Conservation (phyloP, 2,113 vertebrate genomes). For the Gavialis gangeticus region DNA sequence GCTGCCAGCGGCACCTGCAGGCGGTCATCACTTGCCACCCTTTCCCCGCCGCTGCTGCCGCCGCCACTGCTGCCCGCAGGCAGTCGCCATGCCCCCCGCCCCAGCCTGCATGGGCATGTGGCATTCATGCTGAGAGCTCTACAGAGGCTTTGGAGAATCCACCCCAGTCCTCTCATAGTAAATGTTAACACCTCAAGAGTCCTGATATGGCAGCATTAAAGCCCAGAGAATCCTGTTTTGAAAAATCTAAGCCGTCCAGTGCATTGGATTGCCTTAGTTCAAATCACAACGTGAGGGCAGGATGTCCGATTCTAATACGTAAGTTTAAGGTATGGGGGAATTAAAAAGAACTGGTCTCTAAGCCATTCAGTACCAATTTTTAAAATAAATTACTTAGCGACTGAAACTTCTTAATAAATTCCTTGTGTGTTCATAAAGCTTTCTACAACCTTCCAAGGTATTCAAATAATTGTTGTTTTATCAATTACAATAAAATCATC, state of each 20-base stretch:
- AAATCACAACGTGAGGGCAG: rapidly evolving
- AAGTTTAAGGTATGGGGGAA: background rate
- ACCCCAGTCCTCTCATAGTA: background rate
- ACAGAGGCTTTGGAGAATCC: background rate
- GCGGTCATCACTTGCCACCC: too few relatives aligned
- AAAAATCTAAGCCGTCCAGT: background rate
- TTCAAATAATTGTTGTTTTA: background rate
- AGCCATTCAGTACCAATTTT: background rate
- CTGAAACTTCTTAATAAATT: slow-evolving; percentile 16
- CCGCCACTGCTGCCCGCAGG: too few relatives aligned
- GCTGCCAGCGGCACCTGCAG: too few relatives aligned
- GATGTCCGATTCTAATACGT: background rate
- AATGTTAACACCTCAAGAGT: background rate
- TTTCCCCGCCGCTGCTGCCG: too few relatives aligned
- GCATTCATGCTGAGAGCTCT: background rate
- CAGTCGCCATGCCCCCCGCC: too few relatives aligned
- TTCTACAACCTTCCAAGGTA: background rate
- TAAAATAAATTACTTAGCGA: slow-evolving; percentile 1
- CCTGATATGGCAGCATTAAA: background rate
- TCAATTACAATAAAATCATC: background rate
- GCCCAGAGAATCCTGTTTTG: background rate
- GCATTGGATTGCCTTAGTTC: background rate
- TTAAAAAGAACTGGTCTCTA: background rate
- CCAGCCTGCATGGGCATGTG: too few relatives aligned
- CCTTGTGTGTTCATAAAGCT: background rate